A percentile compares a stretch with the other conserved stretches of the same genome.
Evolutionary conservation across 2,113 vertebrate species (phyloP).

Genomic region (Capra hircus): DNA sequence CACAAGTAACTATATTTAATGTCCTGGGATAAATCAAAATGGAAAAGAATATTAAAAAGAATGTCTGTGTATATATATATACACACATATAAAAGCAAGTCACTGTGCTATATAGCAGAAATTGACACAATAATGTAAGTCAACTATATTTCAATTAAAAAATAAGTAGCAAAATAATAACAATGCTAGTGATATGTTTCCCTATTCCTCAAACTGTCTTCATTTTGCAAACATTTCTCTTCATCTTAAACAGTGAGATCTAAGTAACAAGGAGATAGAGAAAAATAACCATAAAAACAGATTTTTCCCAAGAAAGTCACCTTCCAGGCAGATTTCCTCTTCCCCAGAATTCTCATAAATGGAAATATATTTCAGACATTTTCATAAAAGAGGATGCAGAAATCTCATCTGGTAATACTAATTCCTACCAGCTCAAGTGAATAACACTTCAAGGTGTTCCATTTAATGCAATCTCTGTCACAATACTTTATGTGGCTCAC

Average conservation of each 20-base stretch:
- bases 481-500: not conserved
- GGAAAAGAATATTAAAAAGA: not conserved
- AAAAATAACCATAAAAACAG: not conserved
- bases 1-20: not conserved
- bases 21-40: not conserved
- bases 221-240: not conserved
- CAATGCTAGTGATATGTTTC: not conserved
- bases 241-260: not conserved
- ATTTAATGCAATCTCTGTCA: not conserved
- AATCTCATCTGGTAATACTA: not conserved
- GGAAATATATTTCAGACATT: conserved; percentile 12
- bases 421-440: not conserved
- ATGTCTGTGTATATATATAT: not conserved
- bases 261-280: not conserved
- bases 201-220: not conserved
- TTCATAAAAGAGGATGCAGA: conserved; percentile 4
- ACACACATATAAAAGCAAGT: accelerated
- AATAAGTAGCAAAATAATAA: not conserved
- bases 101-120: not conserved
- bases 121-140: not conserved
- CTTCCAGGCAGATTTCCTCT: not conserved
- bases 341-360: not conserved
- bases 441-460: not conserved
- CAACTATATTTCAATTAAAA: not conserved
- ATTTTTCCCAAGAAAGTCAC: not conserved